Conservation (phyloP, 2,797 vertebrate genomes). For the Petrocephalus sullivani region DNA sequence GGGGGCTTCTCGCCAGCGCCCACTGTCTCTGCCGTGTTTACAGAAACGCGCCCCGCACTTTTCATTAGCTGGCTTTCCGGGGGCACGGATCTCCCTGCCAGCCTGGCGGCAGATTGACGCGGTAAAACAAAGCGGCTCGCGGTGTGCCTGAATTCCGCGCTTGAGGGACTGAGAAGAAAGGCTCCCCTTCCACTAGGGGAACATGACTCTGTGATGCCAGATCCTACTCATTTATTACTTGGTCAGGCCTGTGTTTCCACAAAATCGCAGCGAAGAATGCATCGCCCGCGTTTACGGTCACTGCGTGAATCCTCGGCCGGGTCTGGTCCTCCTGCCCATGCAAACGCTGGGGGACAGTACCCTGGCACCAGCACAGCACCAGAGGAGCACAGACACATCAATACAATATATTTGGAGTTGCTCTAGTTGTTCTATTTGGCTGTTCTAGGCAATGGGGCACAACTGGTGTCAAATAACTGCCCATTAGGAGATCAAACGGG, state of each 20-base stretch:
- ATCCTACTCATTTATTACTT: not conserved
- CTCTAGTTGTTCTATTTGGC: not conserved
- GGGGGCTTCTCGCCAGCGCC: not conserved
- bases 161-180: not conserved
- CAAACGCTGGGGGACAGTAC: not conserved
- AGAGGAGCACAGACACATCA: not conserved
- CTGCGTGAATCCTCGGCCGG: not conserved
- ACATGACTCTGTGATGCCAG: not conserved
- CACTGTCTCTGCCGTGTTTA: not conserved
- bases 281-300: not conserved
- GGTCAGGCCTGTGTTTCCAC: too few relatives aligned
- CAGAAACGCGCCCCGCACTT: not conserved
- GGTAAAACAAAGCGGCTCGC: not conserved
- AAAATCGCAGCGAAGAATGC: not conserved
- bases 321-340: not conserved
- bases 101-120: not conserved
- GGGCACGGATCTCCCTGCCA: too few relatives aligned
- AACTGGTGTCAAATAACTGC: not conserved
- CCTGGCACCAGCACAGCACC: not conserved
- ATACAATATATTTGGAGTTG: not conserved
- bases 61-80: not conserved
- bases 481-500: not conserved
- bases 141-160: not conserved
- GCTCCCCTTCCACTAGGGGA: not conserved
- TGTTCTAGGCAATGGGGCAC: not conserved